phyloP scores from a whole-genome alignment of 1,140 invertebrate genomes.

The Drosophila ananassae region DNA sequence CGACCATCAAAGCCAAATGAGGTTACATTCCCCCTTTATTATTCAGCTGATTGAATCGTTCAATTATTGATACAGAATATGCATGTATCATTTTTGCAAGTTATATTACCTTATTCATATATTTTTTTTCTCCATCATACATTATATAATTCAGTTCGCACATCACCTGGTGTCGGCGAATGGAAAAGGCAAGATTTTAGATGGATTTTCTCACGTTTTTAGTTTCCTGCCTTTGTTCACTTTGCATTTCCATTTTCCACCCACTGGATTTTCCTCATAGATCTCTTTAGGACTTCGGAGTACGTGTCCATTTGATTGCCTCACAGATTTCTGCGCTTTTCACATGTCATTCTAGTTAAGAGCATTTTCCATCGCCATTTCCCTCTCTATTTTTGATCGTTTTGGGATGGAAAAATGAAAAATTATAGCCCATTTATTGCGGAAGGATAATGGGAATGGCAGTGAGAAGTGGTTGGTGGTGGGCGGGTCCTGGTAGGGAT shows the following conservation, averaged over 20 bases:
- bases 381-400: conserved; percentile 1
- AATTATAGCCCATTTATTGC: conserved; percentile 49
- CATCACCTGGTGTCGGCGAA: conserved; percentile 34
- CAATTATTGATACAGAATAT: conserved; percentile 49
- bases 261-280: conserved; percentile 42
- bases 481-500: conserved; percentile 11
- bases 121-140: conserved; percentile 6
- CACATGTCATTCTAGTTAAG: conserved; percentile 80
- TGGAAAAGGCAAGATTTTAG: conserved; percentile 16
- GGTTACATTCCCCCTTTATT: conserved; percentile 47
- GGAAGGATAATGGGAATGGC: background rate
- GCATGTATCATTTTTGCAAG: conserved; percentile 32
- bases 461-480: background rate
- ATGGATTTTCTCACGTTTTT: conserved; percentile 54
- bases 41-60: conserved; percentile 61
- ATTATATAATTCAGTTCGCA: conserved; percentile 16
- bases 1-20: conserved; percentile 46
- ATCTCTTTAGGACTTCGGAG: conserved; percentile 34
- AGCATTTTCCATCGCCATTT: conserved; percentile 40
- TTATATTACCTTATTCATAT: conserved; percentile 10
- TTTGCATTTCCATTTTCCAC: conserved; percentile 55
- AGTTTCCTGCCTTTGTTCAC: conserved; percentile 18
- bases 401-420: conserved; percentile 58
- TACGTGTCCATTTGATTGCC: conserved; percentile 79
- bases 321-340: conserved; percentile 75